These are phyloP conservation scores for Rallus limicola DNA, from an alignment of 2,113 vertebrate genomes.

Conservation along the genomic window DNA sequence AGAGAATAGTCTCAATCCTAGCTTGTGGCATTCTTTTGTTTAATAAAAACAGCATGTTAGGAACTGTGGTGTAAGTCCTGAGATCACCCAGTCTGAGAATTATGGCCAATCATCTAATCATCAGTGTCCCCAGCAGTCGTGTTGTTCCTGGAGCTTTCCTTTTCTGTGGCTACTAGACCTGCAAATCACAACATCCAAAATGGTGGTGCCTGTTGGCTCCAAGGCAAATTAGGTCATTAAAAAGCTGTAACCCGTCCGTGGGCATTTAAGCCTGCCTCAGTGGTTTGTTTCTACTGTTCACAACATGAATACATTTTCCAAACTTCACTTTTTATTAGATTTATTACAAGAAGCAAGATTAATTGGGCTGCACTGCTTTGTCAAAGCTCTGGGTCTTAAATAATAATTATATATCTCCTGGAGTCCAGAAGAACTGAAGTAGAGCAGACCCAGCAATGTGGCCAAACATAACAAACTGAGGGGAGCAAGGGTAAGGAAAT, in stretches of 20 bases:
- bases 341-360: constrained; percentile 38
- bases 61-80: neutral
- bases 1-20: neutral
- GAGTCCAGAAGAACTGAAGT: neutral
- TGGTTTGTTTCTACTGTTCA: constrained; percentile 17
- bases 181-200: constrained; percentile 21
- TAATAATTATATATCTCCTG: constrained; percentile 25
- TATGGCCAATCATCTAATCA: neutral
- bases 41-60: constrained; percentile 16
- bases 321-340: constrained; percentile 24
- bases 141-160: constrained; percentile 23
- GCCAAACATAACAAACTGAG: constrained; percentile 49
- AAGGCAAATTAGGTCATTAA: constrained; percentile 2
- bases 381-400: constrained; percentile 8
- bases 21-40: neutral
- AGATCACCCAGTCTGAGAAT: neutral
- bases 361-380: neutral
- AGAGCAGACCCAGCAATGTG: neutral
- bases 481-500: neutral
- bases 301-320: constrained; percentile 12
- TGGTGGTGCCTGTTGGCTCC: neutral
- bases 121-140: neutral
- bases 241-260: neutral
- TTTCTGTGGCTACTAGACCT: constrained; percentile 10
- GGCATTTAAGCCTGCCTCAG: neutral